Base-by-base conservation (phyloP, 1,140 invertebrate species). In the Planococcus citri region DNA sequence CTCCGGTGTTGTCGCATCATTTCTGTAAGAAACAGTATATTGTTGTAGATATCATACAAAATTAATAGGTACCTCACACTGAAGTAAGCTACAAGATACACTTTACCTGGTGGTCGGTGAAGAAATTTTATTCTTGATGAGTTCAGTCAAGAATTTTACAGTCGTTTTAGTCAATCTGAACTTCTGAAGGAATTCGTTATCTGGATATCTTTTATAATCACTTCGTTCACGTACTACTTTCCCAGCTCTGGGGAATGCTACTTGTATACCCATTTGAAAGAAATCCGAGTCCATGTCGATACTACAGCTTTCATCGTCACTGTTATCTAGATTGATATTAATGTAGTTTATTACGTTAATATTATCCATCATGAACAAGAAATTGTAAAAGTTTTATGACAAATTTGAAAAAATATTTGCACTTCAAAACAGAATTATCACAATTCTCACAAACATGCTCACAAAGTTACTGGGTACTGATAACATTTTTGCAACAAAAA, bases 1-100 rank as follows among this genome's bases (percentile, higher is more conserved):
- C 10, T 22, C 21, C 17, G 70, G 37, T 37, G 70, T 37, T 24
- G 71, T 21, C 14, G 70, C 68, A 70, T 68, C 24, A 71, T 72
- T 73, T 25, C 60, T 64, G 60, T 24, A 64, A 64, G 12, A 33
- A 33, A 33, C 60, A 64, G 22, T 17, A 64, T 33, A 3, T 51
- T 51, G 17, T 17, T 51, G 41, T 8, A 37, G 33, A 37, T 8
- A 37, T 37, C 14, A n/a, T 37, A 37, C 41, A 51, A 51, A 20
- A 9, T 51, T 9, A 17, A 14, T 17, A 37, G 12, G 14, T n/a
- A n/a, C n/a, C n/a, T 37, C 33, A 37, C 6, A n/a, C 12, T 33
- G 29, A 51, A 51, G 41, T 51, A 3, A 51, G 2, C 4, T 9
- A 17, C 17, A 3, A 51, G 17, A 51, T 9, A n/a, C 14, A 37